Evolutionary conservation across 1,140 invertebrate genomes (phyloP), one percentile per base, ranked within the genome.

Genomic region (Apis mellifera): DNA sequence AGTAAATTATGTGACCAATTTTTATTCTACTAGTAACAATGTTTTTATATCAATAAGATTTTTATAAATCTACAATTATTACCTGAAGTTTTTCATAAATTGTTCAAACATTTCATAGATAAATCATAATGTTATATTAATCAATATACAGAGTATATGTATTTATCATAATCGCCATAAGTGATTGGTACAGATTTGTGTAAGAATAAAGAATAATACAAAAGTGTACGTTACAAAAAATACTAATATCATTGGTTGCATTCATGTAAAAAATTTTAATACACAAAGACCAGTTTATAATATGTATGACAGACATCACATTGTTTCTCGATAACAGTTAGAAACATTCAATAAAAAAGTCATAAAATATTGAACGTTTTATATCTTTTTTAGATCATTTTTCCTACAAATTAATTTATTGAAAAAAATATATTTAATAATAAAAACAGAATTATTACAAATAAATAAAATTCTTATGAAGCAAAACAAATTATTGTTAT

Each of bases 311-410:
- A 89, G 78, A 85, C 74, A 89, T 82, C 74, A 87, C 86, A 87
- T 87, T 90, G 84, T 89, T 90, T 88, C 88, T 87, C 75, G 62
- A 90, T 90, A 86, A 89, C 82, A 78, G 87, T 89, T 89, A 90
- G 89, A 89, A 88, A 90, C 83, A 90, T 88, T 88, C 81, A 89
- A 89, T 89, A 90, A 86, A 90, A 90, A 90, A 88, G 86, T 73
- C 69, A 82, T 84, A 87, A 88, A 87, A 87, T 57, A 87, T 87
- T 79, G 71, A 87, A 64, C 23, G 60, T 32, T 42, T 50, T 15
- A 64, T 86, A 55, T 42, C 42, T 23, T 68, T 68, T 42, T 76
- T 66, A 32, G 42, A 82, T 76, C 55, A 82, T 68, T 68, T 66
- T 76, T 52, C 73, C 73, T 82, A 65, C 15, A 55, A 12, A n/a